Evolutionary conservation across 2,888 invertebrate species (phyloP).

Genomic region (Synergus umbraculus): DNA sequence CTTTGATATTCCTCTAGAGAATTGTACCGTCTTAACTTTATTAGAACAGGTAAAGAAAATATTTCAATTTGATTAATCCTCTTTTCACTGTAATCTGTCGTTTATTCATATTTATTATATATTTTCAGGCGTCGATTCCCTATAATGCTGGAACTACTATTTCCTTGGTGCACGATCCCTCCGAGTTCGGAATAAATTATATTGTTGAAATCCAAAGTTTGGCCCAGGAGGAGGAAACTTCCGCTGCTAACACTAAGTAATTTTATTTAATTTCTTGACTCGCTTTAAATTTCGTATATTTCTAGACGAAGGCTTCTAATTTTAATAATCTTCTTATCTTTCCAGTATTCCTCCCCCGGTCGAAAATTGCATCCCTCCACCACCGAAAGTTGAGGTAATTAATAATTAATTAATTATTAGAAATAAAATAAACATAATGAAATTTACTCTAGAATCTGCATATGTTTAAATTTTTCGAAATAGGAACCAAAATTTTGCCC

Average conservation of each 20-base stretch:
- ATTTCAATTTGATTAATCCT: neutral
- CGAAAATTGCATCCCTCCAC: conserved; percentile 65
- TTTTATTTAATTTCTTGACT: neutral
- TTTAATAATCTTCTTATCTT: neutral
- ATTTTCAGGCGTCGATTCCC: conserved; percentile 82
- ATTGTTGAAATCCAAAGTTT: conserved; percentile 85
- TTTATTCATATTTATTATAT: neutral
- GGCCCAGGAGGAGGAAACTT: conserved; percentile 49
- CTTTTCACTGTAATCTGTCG: neutral
- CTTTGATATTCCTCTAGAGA: conserved; percentile 89
- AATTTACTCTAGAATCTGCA: neutral
- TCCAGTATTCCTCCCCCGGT: conserved; percentile 46
- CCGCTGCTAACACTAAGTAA: conserved; percentile 48
- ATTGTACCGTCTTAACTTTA: conserved; percentile 89
- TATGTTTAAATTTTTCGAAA: conserved; percentile 45
- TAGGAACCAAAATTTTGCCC: conserved; percentile 59
- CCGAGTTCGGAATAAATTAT: conserved; percentile 85
- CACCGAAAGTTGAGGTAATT: conserved; percentile 64
- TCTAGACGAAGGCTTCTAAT: too few relatives aligned
- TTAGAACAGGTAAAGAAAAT: conserved; percentile 83
- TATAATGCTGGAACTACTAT: conserved; percentile 85
- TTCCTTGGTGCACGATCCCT: conserved; percentile 86
- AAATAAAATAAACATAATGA: too few relatives aligned
- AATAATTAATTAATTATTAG: neutral
- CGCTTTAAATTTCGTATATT: too few relatives aligned